phyloP scores from a whole-genome alignment of 1,140 invertebrate species.

The Hyposmocoma kahamanoa region DNA sequence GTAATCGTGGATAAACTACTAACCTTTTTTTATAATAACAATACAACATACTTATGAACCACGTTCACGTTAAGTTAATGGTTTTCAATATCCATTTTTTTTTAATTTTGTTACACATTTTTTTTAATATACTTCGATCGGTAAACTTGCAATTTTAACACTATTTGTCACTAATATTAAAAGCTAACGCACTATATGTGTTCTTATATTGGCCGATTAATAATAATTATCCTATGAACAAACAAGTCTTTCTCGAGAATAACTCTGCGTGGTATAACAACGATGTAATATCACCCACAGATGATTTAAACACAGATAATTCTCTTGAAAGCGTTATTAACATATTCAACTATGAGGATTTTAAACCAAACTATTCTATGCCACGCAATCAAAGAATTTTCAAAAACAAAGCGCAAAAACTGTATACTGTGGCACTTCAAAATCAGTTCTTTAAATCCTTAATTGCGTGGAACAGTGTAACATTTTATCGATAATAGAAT shows the following conservation, averaged over 20 bases:
- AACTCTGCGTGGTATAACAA: not conserved
- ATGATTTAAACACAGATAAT: too few species aligned
- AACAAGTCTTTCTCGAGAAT: constrained; percentile 14
- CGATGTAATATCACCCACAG: too few species aligned
- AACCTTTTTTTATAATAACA: constrained; percentile 67
- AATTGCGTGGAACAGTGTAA: not conserved
- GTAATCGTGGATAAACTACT: constrained; percentile 65
- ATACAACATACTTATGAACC: constrained; percentile 62
- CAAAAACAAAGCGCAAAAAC: constrained; percentile 10
- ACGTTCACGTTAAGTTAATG: constrained; percentile 43
- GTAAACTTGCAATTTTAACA: constrained; percentile 70
- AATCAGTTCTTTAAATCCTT: constrained; percentile 28
- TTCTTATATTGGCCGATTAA: constrained; percentile 37
- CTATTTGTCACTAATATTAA: constrained; percentile 74
- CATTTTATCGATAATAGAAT: not conserved
- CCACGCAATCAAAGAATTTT: too few species aligned
- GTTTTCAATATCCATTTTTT: constrained; percentile 29
- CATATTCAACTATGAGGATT: too few species aligned
- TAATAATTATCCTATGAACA: constrained; percentile 14
- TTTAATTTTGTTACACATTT: constrained; percentile 40
- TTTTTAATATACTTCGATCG: constrained; percentile 42
- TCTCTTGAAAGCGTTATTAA: too few species aligned
- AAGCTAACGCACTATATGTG: constrained; percentile 58
- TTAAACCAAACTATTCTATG: too few species aligned
- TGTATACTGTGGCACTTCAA: constrained; percentile 30